These are phyloP conservation scores for Neomicropteryx cornuta DNA, from an alignment of 1,140 invertebrate genomes.

Conservation along the genomic window DNA sequence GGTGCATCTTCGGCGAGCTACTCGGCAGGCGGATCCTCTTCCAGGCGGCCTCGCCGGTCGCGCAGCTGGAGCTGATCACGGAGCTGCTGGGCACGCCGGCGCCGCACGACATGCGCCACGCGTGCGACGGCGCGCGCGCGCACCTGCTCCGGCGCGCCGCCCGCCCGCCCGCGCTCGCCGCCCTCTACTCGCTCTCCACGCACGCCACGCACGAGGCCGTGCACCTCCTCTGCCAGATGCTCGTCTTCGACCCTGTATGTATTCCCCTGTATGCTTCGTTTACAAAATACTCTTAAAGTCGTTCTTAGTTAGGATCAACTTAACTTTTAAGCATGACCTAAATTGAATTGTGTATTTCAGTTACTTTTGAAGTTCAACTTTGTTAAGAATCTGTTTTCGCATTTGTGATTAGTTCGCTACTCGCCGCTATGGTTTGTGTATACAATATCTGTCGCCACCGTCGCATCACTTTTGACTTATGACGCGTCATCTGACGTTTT, in stretches of 20 bases:
- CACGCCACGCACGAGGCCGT: conserved; percentile 96
- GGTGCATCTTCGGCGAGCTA: conserved; percentile 98
- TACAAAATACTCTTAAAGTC: too few species aligned
- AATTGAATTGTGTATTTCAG: too few species aligned
- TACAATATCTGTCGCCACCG: too few species aligned
- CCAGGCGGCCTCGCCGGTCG: conserved; percentile 89
- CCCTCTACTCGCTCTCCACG: conserved; percentile 76
- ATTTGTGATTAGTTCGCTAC: too few species aligned
- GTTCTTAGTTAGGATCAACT: too few species aligned
- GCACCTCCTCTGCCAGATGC: conserved; percentile 94
- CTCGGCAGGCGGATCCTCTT: conserved; percentile 92
- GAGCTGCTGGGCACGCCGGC: conserved; percentile 95
- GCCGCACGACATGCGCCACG: conserved; percentile 89
- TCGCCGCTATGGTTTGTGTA: too few species aligned
- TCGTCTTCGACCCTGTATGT: conserved; percentile 94
- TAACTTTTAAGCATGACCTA: too few species aligned
- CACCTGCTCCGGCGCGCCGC: conserved; percentile 85
- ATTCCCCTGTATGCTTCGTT: too few species aligned
- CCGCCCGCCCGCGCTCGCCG: conserved; percentile 79
- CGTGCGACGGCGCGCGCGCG: conserved; percentile 88
- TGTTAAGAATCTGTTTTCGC: too few species aligned
- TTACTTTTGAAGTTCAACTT: too few species aligned
- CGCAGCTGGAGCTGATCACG: conserved; percentile 94
- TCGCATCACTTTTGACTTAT: too few species aligned
- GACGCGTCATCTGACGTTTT: too few species aligned